A percentile compares a stretch with the other conserved stretches of the same genome.
Conservation (phyloP, 2,113 vertebrate species). For the Zosterops hypoxanthus region DNA sequence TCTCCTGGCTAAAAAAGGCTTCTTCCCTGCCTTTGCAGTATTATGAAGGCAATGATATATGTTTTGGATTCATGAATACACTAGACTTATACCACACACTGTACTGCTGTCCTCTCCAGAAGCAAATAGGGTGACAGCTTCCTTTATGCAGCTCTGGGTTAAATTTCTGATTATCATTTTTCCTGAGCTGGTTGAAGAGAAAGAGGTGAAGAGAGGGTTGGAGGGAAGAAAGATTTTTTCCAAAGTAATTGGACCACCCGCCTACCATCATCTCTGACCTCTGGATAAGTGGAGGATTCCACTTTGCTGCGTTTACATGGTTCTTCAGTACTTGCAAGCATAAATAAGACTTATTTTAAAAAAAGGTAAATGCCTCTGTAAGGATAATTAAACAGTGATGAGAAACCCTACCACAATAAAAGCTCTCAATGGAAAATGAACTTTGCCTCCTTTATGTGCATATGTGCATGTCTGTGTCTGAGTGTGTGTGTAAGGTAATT, state of each 20-base stretch:
- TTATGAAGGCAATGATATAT: background rate
- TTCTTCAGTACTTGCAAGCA: background rate
- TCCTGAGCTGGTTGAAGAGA: background rate
- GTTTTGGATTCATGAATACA: background rate
- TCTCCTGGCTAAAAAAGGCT: background rate
- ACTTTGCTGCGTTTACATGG: background rate
- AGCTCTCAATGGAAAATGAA: conserved; percentile 12
- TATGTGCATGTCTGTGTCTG: background rate
- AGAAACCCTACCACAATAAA: conserved; percentile 4
- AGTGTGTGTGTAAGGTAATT: background rate
- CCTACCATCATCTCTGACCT: conserved; percentile 13
- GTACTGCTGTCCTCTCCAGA: background rate
- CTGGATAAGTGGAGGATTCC: conserved; percentile 7
- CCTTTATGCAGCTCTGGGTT: background rate
- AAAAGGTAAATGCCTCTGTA: conserved; percentile 20
- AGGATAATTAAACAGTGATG: conserved; percentile 37
- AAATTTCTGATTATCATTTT: conserved; percentile 29
- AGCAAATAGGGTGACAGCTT: background rate
- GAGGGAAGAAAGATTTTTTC: background rate
- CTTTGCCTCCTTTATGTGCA: background rate
- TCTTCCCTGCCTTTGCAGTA: background rate
- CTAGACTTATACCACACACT: background rate
- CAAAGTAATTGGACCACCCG: conserved; percentile 1
- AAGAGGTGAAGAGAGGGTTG: background rate
- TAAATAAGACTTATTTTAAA: conserved; percentile 22